Evolutionary conservation across 1,140 invertebrate species (phyloP).

Genomic region (Drosophila jambulina): DNA sequence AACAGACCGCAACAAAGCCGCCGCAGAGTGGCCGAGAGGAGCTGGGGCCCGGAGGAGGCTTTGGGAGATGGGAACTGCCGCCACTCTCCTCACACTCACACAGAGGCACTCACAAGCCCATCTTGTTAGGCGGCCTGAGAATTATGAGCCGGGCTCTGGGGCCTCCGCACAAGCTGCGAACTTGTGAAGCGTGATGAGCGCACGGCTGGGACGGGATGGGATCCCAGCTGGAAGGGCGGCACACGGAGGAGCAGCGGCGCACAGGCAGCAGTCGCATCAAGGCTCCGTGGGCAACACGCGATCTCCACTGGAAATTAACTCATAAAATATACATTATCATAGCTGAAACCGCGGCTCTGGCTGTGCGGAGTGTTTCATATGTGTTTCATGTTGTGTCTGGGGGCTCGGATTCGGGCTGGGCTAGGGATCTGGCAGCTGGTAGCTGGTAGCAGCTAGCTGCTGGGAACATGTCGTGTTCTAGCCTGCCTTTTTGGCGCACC

Average conservation of each 20-base stretch:
- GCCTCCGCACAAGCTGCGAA: slow-evolving; percentile 74
- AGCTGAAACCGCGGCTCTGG: slow-evolving; percentile 58
- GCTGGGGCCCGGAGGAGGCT: slow-evolving; percentile 8
- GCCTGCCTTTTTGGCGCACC: slow-evolving; percentile 78
- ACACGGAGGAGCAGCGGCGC: slow-evolving; percentile 2
- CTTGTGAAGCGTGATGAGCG: slow-evolving; percentile 82
- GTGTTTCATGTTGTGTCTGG: slow-evolving; percentile 26
- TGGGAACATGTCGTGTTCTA: slow-evolving; percentile 55
- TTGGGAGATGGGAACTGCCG: slow-evolving; percentile 23
- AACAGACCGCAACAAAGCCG: slow-evolving; percentile 81
- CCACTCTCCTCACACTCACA: background rate
- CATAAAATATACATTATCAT: slow-evolving; percentile 84
- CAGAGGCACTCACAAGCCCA: background rate
- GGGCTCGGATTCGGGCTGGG: slow-evolving; percentile 3
- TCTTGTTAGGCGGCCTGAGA: slow-evolving; percentile 69
- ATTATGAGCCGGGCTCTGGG: slow-evolving; percentile 62
- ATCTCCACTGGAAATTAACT: slow-evolving; percentile 71
- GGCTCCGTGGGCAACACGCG: slow-evolving; percentile 72
- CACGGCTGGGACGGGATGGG: slow-evolving; percentile 38
- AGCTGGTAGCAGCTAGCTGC: slow-evolving; percentile 11
- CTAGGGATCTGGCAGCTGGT: slow-evolving; percentile 13
- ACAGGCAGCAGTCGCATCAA: slow-evolving; percentile 8
- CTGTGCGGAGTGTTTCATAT: slow-evolving; percentile 19
- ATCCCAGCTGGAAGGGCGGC: slow-evolving; percentile 17
- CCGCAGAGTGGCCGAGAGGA: slow-evolving; percentile 45